Conservation (phyloP, 2,113 vertebrate genomes). For the Grammomys dolichurus region DNA sequence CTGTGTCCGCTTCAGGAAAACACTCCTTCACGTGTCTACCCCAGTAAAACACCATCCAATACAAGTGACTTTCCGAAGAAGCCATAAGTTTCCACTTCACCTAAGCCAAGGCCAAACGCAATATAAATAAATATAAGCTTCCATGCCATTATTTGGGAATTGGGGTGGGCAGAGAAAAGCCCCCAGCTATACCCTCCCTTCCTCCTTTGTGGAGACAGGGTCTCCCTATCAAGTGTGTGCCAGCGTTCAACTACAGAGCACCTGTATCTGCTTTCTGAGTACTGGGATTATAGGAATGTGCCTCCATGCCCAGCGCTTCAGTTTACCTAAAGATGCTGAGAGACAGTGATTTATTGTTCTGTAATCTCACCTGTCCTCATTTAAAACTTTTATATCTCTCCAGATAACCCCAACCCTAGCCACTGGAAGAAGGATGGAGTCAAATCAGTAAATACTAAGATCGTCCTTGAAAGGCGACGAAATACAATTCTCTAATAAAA, state of each 20-base stretch:
- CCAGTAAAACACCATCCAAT: too few species aligned
- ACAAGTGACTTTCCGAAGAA: too few species aligned
- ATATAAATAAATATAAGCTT: too few species aligned
- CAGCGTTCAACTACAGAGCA: too few species aligned
- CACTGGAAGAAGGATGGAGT: neutral
- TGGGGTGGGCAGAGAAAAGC: too few species aligned
- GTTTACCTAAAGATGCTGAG: conserved; percentile 33
- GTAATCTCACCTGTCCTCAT: conserved; percentile 9
- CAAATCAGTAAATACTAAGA: conserved; percentile 53
- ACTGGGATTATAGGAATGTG: neutral
- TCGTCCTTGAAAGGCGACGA: neutral
- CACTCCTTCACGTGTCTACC: too few species aligned
- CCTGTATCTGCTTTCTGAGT: neutral
- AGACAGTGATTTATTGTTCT: neutral
- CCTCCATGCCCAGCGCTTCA: neutral
- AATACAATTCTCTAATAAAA: conserved; percentile 46
- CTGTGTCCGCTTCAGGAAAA: too few species aligned
- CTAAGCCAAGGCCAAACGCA: too few species aligned
- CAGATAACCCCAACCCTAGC: neutral
- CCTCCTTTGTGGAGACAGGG: neutral
- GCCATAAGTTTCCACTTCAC: too few species aligned
- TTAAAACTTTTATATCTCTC: conserved; percentile 22
- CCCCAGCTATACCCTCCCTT: too few species aligned
- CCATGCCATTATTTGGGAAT: too few species aligned
- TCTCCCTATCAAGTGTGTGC: neutral